Percentiles rank a stretch among this genome's conserved stretches.
These are phyloP conservation scores for Microchirus variegatus DNA, from an alignment of 2,797 vertebrate species.

Conservation along the genomic window DNA sequence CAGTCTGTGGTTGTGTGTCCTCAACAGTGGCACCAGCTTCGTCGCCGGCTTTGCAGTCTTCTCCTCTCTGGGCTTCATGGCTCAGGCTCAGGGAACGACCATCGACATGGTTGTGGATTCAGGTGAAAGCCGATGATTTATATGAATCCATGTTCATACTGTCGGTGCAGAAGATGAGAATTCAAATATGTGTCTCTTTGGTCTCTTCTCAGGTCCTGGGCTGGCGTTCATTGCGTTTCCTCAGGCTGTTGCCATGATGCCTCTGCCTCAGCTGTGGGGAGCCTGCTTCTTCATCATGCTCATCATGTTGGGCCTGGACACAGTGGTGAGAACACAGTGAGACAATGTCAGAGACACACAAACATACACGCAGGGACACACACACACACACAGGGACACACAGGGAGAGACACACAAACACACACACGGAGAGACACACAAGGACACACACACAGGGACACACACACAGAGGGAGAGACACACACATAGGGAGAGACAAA, in stretches of 20 bases:
- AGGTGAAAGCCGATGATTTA: constrained; percentile 36
- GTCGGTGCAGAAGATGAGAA: too few species aligned
- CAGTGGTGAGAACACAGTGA: constrained; percentile 76
- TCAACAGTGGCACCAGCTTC: constrained; percentile 74
- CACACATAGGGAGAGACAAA: too few species aligned
- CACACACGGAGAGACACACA: too few species aligned
- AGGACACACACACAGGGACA: too few species aligned
- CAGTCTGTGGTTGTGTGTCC: constrained; percentile 64
- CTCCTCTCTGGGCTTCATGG: constrained; percentile 74
- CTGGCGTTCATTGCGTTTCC: constrained; percentile 88
- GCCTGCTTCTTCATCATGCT: constrained; percentile 88
- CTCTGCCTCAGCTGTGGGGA: constrained; percentile 84
- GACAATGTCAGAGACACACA: too few species aligned
- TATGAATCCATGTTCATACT: too few species aligned
- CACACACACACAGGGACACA: too few species aligned
- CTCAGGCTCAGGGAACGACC: constrained; percentile 57
- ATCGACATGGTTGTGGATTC: constrained; percentile 68
- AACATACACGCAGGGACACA: too few species aligned
- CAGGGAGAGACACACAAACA: too few species aligned
- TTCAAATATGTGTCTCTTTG: neutral
- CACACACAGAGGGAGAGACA: too few species aligned
- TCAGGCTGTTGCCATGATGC: constrained; percentile 87
- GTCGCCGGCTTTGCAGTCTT: constrained; percentile 75
- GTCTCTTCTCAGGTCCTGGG: constrained; percentile 83
- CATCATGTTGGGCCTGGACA: constrained; percentile 87